A percentile compares a stretch with the other conserved stretches of the same genome.
Evolutionary conservation across 2,888 invertebrate genomes (phyloP).

Genomic region (Pyrgus malvae): DNA sequence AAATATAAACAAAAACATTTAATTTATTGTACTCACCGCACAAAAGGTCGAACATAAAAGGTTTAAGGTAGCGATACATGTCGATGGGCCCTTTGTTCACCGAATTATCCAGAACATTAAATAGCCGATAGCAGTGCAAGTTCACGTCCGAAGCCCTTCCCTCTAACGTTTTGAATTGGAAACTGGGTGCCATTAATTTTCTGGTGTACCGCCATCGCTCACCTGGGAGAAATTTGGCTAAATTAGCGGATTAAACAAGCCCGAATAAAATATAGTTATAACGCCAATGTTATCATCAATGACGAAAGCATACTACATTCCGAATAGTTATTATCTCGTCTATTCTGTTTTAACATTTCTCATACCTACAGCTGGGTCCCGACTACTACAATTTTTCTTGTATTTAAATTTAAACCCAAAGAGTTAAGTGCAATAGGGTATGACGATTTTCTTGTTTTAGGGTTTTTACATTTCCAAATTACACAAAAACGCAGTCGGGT

Average conservation of each 20-base stretch:
- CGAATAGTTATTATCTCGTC: no score
- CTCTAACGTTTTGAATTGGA: slow-evolving; percentile 43
- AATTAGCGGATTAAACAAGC: not conserved
- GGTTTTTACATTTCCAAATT: no score
- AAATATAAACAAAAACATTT: not conserved
- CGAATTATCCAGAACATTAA: slow-evolving; percentile 36
- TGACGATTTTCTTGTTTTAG: no score
- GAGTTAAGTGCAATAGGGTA: no score
- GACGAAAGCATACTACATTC: no score
- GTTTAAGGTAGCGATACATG: slow-evolving; percentile 42
- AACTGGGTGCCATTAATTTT: slow-evolving; percentile 44
- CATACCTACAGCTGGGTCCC: no score
- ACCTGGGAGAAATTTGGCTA: slow-evolving; percentile 32
- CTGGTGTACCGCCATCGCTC: slow-evolving; percentile 43
- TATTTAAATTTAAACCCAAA: no score
- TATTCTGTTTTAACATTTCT: no score
- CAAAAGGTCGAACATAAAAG: slow-evolving; percentile 46
- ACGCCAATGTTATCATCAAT: no score
- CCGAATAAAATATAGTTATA: no score
- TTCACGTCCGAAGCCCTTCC: slow-evolving; percentile 39
- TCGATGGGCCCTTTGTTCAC: slow-evolving; percentile 36
- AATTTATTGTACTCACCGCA: slow-evolving; percentile 38
- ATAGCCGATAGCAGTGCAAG: slow-evolving; percentile 37
- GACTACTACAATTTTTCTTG: no score
- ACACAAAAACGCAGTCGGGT: no score